Evolutionary conservation across 2,113 vertebrate species (phyloP), one percentile per base, ranked within the genome.

Genomic region (Bubo blakistoni): DNA sequence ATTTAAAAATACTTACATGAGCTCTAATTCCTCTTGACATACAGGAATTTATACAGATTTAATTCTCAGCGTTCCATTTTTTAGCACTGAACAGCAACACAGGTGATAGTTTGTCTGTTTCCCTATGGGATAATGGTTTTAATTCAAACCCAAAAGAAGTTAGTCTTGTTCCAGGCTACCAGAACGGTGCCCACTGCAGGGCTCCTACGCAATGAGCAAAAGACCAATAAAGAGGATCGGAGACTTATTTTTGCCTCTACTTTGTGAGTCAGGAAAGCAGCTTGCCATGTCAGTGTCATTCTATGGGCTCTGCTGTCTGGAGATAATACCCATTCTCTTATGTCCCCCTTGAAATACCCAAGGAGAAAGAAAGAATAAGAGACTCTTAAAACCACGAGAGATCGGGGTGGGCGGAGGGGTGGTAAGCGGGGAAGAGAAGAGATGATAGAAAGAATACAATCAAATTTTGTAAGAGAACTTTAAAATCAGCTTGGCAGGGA

Each of bases 401-500:
- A 94, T 66, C 30, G 38, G 44, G 63, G 29, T 2, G 3, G 5
- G 25, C 0, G 0, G 4, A 13, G 20, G 44, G 46, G n/a, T 47
- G 46, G 46, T 47, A 47, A 47, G 46, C 10, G n/a, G 13, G 10
- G 62, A 42, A 22, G 19, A 54, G 25, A 76, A 82, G 47, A 62
- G 47, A 78, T 52, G 44, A 91, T 26, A 65, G 55, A 86, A 84
- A 63, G 72, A 91, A 86, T 16, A 94, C 46, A 72, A 87, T 52
- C 54, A 27, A 11, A 11, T 91, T 92, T 76, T 65, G 21, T 17
- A 58, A 63, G 36, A 57, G 34, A 71, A 72, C 67, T 95, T 95
- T 51, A 74, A 94, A 95, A 90, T 88, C 74, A 83, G n/a, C 29
- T 88, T 93, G 59, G 71, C 67, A 86, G 72, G 55, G 30, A 88